Evolutionary conservation across 2,113 vertebrate species (phyloP).

Genomic region (Patagioenas fasciata): DNA sequence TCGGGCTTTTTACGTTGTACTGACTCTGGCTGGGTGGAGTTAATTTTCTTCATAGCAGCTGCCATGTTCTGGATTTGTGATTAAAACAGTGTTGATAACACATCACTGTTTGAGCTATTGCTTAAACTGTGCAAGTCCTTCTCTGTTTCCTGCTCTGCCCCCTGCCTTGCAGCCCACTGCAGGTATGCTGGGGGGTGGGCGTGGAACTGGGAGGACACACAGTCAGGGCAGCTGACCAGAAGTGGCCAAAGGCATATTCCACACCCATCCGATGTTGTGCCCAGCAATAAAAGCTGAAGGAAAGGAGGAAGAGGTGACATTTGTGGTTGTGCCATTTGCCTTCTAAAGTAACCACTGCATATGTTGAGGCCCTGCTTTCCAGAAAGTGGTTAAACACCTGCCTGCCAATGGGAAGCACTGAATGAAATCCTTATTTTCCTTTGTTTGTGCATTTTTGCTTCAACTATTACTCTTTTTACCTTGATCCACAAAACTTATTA

Average conservation of each 20-base stretch:
- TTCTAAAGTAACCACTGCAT: fast-evolving
- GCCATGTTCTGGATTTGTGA: neutral
- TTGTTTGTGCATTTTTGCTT: neutral
- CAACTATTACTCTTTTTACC: neutral
- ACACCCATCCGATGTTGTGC: neutral
- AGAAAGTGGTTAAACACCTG: neutral
- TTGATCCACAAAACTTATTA: neutral
- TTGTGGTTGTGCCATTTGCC: neutral
- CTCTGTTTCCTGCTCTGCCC: neutral
- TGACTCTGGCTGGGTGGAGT: neutral
- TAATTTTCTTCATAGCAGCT: neutral
- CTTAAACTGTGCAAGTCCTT: neutral
- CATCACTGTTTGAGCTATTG: neutral
- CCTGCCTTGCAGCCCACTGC: neutral
- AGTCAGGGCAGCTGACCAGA: too few species aligned
- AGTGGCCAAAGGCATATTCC: neutral
- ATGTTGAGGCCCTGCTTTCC: neutral
- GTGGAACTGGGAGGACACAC: too few species aligned
- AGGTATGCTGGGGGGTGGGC: neutral
- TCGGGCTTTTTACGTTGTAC: neutral
- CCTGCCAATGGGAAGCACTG: neutral
- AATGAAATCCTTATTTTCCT: neutral
- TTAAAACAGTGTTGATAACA: neutral
- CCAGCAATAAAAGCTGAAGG: neutral
- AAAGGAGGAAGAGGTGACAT: neutral